Conservation (phyloP, 2,113 vertebrate species). For the Colius striatus region DNA sequence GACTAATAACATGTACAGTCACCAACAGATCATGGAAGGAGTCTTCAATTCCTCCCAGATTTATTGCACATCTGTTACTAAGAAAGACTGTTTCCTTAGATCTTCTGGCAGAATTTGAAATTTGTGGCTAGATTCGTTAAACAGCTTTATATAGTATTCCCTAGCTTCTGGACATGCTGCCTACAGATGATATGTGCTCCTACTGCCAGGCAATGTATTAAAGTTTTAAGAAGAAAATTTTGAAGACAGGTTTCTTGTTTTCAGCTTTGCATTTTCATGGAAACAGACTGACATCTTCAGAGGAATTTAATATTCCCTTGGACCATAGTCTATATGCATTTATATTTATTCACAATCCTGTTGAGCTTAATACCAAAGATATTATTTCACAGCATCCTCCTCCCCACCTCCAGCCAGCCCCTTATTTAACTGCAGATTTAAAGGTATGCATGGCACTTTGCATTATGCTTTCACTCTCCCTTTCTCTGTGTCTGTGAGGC, state of each 20-base stretch:
- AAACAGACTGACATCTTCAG: not conserved
- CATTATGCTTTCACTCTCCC: not conserved
- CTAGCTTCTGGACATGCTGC: not conserved
- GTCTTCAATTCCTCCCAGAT: not conserved
- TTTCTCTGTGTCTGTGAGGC: not conserved
- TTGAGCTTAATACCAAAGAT: not conserved
- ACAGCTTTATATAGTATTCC: not conserved
- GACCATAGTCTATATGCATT: not conserved
- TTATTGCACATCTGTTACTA: not conserved
- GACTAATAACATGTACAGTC: not conserved
- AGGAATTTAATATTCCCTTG: not conserved
- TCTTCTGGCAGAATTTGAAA: not conserved
- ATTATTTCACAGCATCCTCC: not conserved
- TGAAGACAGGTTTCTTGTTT: not conserved
- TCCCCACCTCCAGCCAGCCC: not conserved
- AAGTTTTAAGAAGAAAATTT: not conserved
- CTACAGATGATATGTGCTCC: not conserved
- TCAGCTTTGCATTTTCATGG: not conserved
- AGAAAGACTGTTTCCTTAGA: not conserved
- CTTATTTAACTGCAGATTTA: not conserved
- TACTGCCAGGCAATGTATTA: not conserved
- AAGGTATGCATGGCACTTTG: fast-evolving
- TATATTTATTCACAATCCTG: not conserved
- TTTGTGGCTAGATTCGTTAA: not conserved
- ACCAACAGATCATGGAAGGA: not conserved